These are phyloP conservation scores for Cerastis rubricosa DNA, from an alignment of 2,888 invertebrate genomes.

Conservation along the genomic window DNA sequence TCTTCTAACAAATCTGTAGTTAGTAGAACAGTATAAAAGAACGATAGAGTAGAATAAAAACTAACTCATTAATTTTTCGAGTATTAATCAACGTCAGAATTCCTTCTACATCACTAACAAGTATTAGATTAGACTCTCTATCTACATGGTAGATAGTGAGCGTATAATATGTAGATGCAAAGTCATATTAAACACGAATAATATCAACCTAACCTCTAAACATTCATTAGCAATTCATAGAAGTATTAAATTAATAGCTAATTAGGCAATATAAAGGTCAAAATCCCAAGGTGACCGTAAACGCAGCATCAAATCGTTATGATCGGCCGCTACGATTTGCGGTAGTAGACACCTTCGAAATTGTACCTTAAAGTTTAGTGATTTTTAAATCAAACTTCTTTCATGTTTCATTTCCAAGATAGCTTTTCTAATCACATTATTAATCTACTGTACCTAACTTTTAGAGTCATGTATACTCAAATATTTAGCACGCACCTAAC, in stretches of 20 bases:
- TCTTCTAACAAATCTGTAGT: background rate
- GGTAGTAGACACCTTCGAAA: background rate
- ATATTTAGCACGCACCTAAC: constrained; percentile 41
- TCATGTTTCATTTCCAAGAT: constrained; percentile 18
- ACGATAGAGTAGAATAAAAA: background rate
- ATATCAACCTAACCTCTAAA: background rate
- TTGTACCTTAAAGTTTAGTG: background rate
- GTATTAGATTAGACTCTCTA: background rate
- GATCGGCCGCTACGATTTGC: too few relatives aligned
- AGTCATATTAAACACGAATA: background rate
- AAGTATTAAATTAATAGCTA: background rate
- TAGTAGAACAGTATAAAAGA: constrained; percentile 12
- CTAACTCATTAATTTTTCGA: background rate
- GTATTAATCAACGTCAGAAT: background rate
- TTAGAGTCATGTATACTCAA: background rate
- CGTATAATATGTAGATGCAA: background rate
- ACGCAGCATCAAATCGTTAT: background rate
- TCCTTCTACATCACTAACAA: background rate
- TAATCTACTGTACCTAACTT: constrained; percentile 6
- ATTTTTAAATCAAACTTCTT: background rate
- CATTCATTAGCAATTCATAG: background rate
- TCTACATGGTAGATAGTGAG: too few relatives aligned
- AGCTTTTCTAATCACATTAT: constrained; percentile 1
- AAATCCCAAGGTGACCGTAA: too few relatives aligned
- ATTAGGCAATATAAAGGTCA: background rate